Conservation (phyloP, 2,113 vertebrate species). For the Phalacrocorax carbo region DNA sequence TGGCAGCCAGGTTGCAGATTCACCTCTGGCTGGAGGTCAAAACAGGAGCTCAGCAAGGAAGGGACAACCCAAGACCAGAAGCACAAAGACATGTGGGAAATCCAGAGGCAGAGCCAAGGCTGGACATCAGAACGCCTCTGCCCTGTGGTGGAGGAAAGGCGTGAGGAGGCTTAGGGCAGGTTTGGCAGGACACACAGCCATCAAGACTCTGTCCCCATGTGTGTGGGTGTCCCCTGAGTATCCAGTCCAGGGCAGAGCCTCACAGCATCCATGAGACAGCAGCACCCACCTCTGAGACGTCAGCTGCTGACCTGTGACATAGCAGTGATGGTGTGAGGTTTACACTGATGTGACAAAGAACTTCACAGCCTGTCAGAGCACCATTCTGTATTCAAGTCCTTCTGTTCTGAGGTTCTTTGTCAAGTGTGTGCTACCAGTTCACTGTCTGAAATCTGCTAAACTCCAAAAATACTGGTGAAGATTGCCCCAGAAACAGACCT, state of each 20-base stretch:
- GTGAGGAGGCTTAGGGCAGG: not conserved
- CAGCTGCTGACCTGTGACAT: not conserved
- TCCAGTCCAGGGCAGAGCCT: not conserved
- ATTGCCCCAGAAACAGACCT: not conserved
- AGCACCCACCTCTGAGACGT: not conserved
- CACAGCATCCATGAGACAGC: not conserved
- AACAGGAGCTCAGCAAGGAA: not conserved
- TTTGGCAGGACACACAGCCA: not conserved
- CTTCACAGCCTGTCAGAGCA: not conserved
- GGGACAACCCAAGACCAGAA: not conserved
- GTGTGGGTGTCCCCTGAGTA: not conserved
- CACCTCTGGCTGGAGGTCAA: accelerated
- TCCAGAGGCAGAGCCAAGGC: not conserved
- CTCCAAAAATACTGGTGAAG: not conserved
- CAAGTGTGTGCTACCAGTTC: not conserved
- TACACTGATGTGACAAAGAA: not conserved
- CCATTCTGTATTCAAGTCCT: not conserved
- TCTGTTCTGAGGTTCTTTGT: not conserved
- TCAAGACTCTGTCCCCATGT: not conserved
- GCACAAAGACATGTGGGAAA: not conserved
- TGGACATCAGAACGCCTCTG: not conserved
- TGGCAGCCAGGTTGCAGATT: not conserved
- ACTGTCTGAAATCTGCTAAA: not conserved
- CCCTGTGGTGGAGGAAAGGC: not conserved
- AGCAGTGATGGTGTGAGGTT: not conserved